These are phyloP conservation scores for Ptychoptera contaminata DNA, from an alignment of 2,888 invertebrate genomes.

Conservation along the genomic window DNA sequence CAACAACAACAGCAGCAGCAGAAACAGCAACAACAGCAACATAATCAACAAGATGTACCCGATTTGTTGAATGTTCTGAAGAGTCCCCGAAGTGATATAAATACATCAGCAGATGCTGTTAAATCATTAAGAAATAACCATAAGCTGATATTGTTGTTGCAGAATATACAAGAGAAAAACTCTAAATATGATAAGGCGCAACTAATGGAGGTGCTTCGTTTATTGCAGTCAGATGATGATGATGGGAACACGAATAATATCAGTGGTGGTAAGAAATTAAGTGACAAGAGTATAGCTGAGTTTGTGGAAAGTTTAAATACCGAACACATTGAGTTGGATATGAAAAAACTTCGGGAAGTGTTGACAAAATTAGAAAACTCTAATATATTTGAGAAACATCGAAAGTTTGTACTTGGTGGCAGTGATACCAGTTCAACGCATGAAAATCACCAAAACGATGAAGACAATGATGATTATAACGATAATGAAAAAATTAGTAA, in stretches of 20 bases:
- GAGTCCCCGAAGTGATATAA: slow-evolving; percentile 11
- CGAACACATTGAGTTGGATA: slow-evolving; percentile 23
- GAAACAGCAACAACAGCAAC: not conserved
- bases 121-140: slow-evolving; percentile 16
- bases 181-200: slow-evolving; percentile 21
- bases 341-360: slow-evolving; percentile 20
- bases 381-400: slow-evolving; percentile 10
- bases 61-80: slow-evolving; percentile 23
- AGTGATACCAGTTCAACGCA: not conserved
- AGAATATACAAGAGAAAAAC: slow-evolving; percentile 16
- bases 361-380: slow-evolving; percentile 19
- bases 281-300: slow-evolving; percentile 22
- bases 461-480: slow-evolving; percentile 7
- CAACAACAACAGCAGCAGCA: not conserved
- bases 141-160: slow-evolving; percentile 12
- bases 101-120: slow-evolving; percentile 7
- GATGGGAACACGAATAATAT: not conserved
- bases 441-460: not conserved
- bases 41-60: slow-evolving; percentile 22
- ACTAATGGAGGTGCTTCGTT: slow-evolving; percentile 19
- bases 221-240: slow-evolving; percentile 19
- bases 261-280: slow-evolving; percentile 13
- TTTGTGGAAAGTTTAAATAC: slow-evolving; percentile 24
- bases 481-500: slow-evolving; percentile 14
- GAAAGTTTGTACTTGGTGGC: not conserved